A percentile compares a stretch with the other conserved stretches of the same genome.
Evolutionary conservation across 2,113 vertebrate genomes (phyloP).

Genomic region (Electrona antarctica): DNA sequence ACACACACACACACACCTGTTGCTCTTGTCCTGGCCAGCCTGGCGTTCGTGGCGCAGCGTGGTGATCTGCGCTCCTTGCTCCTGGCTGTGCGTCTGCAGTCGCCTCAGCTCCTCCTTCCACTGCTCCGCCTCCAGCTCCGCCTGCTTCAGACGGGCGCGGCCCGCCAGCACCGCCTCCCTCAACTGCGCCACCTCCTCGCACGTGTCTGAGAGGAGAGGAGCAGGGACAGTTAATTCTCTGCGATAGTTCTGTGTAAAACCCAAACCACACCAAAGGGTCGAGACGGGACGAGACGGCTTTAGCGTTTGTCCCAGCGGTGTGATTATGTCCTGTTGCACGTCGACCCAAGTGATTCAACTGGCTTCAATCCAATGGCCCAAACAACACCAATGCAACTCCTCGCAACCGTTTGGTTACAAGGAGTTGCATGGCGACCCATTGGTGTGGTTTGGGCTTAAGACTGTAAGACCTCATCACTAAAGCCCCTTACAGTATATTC

Average conservation of each 20-base stretch:
- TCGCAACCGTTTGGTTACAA: too few species aligned
- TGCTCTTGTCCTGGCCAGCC: constrained; percentile 82
- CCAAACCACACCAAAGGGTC: neutral
- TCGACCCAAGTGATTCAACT: too few species aligned
- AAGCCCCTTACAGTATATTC: too few species aligned
- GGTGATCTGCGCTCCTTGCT: constrained; percentile 80
- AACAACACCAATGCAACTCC: too few species aligned
- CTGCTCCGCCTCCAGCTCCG: constrained; percentile 83
- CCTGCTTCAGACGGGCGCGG: constrained; percentile 79
- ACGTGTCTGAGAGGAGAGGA: constrained; percentile 51
- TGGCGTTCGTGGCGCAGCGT: constrained; percentile 82
- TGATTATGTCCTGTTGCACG: too few species aligned
- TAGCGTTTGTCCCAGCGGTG: too few species aligned
- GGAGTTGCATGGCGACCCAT: too few species aligned
- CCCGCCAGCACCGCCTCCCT: constrained; percentile 81
- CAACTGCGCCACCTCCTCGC: constrained; percentile 80
- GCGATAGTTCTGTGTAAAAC: neutral
- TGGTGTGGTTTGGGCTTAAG: too few species aligned
- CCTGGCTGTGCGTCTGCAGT: constrained; percentile 79
- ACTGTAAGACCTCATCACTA: too few species aligned
- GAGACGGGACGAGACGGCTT: too few species aligned
- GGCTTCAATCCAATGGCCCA: too few species aligned
- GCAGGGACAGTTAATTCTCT: neutral
- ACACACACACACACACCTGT: constrained; percentile 75
- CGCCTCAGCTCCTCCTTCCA: constrained; percentile 79